These are phyloP conservation scores for Florisuga fusca DNA, from an alignment of 2,797 vertebrate genomes.

Conservation along the genomic window DNA sequence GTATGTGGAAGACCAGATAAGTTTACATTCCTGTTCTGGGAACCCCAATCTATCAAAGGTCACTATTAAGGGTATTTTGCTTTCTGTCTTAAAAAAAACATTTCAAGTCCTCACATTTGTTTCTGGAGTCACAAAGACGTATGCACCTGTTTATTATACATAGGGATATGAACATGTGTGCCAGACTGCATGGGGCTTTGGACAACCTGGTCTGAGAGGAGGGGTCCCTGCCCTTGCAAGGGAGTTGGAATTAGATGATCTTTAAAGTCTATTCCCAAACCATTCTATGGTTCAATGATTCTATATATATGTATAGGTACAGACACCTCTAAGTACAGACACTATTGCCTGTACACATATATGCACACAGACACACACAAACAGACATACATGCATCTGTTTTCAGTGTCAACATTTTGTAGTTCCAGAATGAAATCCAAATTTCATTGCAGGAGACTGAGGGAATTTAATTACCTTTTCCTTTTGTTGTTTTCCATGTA, in stretches of 20 bases:
- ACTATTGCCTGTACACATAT: rapidly evolving
- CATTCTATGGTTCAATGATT: too few relatives aligned
- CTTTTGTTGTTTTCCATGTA: background rate
- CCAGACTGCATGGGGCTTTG: too few relatives aligned
- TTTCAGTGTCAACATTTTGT: background rate
- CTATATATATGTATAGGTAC: too few relatives aligned
- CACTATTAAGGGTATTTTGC: background rate
- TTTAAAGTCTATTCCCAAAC: too few relatives aligned
- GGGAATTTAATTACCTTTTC: background rate
- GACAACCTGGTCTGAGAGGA: too few relatives aligned
- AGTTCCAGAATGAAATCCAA: background rate
- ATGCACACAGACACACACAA: rapidly evolving
- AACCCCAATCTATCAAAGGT: background rate
- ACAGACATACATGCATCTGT: rapidly evolving
- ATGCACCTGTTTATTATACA: background rate
- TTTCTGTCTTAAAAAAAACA: background rate
- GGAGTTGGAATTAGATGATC: too few relatives aligned
- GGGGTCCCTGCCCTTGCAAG: too few relatives aligned
- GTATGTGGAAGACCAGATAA: background rate
- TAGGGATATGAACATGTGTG: background rate
- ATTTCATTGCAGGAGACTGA: background rate
- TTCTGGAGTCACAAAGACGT: background rate
- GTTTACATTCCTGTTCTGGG: background rate
- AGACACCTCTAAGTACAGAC: background rate
- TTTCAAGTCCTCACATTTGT: background rate